Percentiles rank a stretch among this genome's conserved stretches.
Conservation (phyloP, 1,140 invertebrate genomes). For the Frieseomelitta varia region DNA sequence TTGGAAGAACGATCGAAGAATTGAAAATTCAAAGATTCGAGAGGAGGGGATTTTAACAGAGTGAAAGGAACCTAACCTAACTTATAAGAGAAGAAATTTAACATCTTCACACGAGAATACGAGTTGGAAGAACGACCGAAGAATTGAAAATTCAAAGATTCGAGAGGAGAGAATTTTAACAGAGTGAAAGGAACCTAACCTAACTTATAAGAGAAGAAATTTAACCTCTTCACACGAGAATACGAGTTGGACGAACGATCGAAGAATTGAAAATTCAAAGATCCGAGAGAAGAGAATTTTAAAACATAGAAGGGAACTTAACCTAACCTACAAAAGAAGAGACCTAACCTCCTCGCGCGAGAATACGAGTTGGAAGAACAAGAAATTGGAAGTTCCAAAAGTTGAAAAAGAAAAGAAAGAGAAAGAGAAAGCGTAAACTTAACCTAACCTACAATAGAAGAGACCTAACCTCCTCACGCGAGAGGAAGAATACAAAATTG, state of each 20-base stretch:
- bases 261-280: neutral
- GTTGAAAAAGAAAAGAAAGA: too few relatives aligned
- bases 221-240: neutral
- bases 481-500: too few relatives aligned
- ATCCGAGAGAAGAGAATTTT: neutral
- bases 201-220: too few relatives aligned
- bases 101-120: neutral
- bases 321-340: too few relatives aligned
- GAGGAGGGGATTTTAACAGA: neutral
- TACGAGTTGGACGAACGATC: too few relatives aligned
- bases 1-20: neutral
- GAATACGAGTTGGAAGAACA: neutral
- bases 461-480: too few relatives aligned
- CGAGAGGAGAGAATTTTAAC: neutral
- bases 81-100: too few relatives aligned
- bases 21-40: too few relatives aligned
- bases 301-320: too few relatives aligned
- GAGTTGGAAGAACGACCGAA: too few relatives aligned
- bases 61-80: neutral
- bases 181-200: neutral
- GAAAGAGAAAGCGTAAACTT: neutral
- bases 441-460: too few relatives aligned
- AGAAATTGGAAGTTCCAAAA: neutral
- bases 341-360: too few relatives aligned
- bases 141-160: neutral